Evolutionary conservation across 2,797 vertebrate genomes (phyloP).

Genomic region (Strix occidentalis): DNA sequence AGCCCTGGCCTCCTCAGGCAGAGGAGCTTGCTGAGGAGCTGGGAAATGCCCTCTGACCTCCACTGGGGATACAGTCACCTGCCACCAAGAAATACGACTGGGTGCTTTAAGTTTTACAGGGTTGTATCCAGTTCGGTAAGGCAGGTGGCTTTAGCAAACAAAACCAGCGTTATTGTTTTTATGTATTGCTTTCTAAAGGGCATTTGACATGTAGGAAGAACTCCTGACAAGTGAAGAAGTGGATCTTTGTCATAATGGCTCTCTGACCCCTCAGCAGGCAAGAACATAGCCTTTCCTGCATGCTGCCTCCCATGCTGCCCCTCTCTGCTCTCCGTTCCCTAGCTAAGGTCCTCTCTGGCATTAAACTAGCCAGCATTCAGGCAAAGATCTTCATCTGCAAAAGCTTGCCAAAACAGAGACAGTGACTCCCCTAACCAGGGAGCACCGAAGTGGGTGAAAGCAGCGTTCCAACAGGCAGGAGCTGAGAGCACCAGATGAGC

Average conservation of each 20-base stretch:
- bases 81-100: neutral
- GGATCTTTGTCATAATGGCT: neutral
- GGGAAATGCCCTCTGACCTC: neutral
- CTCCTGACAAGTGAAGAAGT: neutral
- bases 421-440: neutral
- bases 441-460: rapidly evolving
- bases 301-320: neutral
- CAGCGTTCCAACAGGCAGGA: neutral
- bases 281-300: neutral
- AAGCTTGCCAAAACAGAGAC: neutral
- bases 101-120: neutral
- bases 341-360: neutral
- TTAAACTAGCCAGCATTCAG: neutral
- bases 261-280: neutral
- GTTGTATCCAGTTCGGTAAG: neutral
- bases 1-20: neutral
- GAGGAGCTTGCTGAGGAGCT: neutral
- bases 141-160: neutral
- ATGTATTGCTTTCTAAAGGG: neutral
- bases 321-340: neutral
- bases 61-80: rapidly evolving
- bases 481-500: neutral
- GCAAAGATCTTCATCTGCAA: neutral
- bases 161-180: neutral
- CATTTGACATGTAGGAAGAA: neutral